Conservation (phyloP, 2,113 vertebrate species). For the Scolopax mira region DNA sequence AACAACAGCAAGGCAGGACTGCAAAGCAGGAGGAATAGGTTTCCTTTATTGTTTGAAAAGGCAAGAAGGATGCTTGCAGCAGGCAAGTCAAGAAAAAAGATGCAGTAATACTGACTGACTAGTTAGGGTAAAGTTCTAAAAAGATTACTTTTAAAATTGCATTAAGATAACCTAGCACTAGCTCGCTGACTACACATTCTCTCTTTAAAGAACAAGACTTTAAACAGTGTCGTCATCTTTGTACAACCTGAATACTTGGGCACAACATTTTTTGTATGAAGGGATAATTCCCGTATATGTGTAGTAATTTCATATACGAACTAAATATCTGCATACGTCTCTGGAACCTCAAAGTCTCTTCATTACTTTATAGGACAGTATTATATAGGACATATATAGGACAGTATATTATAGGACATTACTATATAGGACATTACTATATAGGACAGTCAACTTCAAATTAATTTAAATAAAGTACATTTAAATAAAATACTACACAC, state of each 20-base stretch:
- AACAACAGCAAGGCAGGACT: accelerated
- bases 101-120: neutral
- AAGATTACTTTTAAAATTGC: neutral
- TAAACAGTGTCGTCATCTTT: neutral
- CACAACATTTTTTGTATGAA: neutral
- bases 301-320: neutral
- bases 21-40: neutral
- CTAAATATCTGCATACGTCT: neutral
- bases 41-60: neutral
- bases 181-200: neutral
- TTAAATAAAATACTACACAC: neutral
- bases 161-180: neutral
- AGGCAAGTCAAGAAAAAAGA: neutral
- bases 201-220: neutral
- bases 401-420: too few relatives aligned
- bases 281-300: neutral
- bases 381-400: too few relatives aligned
- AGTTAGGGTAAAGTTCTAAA: neutral
- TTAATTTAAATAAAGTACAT: neutral
- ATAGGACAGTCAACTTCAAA: neutral
- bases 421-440: too few relatives aligned
- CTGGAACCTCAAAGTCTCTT: neutral
- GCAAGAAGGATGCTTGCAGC: neutral
- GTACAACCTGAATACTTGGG: accelerated
- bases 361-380: neutral